Conservation (phyloP, 2,113 vertebrate genomes). For the Vidua macroura region DNA sequence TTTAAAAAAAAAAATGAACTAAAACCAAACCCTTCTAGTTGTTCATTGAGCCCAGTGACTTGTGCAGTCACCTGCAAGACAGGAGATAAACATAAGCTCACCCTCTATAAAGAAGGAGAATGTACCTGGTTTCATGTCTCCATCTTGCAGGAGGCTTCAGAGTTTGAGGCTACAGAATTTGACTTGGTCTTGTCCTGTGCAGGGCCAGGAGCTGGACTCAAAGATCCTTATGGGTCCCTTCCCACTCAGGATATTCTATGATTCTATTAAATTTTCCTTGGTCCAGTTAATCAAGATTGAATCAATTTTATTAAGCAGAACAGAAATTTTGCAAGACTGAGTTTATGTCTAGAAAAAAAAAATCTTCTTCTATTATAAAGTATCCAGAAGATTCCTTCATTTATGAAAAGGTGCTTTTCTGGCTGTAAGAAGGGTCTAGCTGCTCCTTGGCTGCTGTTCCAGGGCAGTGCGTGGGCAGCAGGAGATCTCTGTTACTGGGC, state of each 20-base stretch:
- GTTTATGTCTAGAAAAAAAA: not conserved
- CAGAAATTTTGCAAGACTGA: not conserved
- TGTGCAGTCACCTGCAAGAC: not conserved
- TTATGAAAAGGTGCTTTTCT: not conserved
- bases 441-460: not conserved
- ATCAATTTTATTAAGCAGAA: not conserved
- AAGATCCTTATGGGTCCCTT: not conserved
- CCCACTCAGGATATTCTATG: not conserved
- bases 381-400: not conserved
- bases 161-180: not conserved
- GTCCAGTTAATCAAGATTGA: not conserved
- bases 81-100: not conserved
- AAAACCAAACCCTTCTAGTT: not conserved
- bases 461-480: not conserved
- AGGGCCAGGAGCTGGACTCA: not conserved
- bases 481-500: not conserved
- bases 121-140: not conserved
- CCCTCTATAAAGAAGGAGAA: not conserved
- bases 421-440: not conserved
- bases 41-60: not conserved
- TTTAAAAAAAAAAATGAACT: not conserved
- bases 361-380: not conserved
- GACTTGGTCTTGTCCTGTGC: not conserved
- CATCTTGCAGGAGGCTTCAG: not conserved
- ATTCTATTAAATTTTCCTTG: not conserved